Base-by-base conservation (phyloP, 2,797 vertebrate genomes). In the Thaleichthys pacificus region DNA sequence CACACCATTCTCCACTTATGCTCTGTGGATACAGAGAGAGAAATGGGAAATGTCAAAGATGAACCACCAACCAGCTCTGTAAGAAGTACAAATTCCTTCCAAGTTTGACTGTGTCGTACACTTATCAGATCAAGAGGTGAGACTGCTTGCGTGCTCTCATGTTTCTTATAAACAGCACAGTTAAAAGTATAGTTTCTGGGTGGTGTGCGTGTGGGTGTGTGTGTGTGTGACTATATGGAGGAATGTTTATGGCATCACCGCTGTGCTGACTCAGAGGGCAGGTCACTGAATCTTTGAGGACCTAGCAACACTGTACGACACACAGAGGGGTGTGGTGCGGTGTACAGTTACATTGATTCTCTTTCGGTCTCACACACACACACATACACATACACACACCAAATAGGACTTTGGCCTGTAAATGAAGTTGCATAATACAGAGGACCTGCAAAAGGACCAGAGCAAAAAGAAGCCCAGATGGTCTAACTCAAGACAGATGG, bases 1-100 rank as follows among this genome's bases (percentile, higher is more conserved):
- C 85, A 89, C 81, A 88, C 70, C 91, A 92, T 92, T 71, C 62
- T 88, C 72, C 56, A 68, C 70, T 60, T 79, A 64, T 32, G 69
- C 21, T 65, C 85, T 89, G 89, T 38, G 19, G 76, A 77, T 12
- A 78, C 62, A 84, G 30, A 70, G 61, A 84, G 32, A 71, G 82
- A 77, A 77, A 19, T 80, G 9, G 47, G 28, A 62, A 2, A 54
- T 15, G 1, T 15, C 3, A 17, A 28, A 49, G 54, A 69, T 71
- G 32, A 38, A 68, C 56, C 15, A 56, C 19, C 51, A 56, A 56
- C 17, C 51, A 14, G 42, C 42, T 47, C 42, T 14, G 9, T 47
- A 47, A 47, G 42, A 47, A 47, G 8, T n/a, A 5, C 4, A 17
- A 6, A 17, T 56, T n/a, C 4, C 51, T 56, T n/a, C 15, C 51